phyloP scores from a whole-genome alignment of 2,113 vertebrate genomes.

The Tamias sibiricus region DNA sequence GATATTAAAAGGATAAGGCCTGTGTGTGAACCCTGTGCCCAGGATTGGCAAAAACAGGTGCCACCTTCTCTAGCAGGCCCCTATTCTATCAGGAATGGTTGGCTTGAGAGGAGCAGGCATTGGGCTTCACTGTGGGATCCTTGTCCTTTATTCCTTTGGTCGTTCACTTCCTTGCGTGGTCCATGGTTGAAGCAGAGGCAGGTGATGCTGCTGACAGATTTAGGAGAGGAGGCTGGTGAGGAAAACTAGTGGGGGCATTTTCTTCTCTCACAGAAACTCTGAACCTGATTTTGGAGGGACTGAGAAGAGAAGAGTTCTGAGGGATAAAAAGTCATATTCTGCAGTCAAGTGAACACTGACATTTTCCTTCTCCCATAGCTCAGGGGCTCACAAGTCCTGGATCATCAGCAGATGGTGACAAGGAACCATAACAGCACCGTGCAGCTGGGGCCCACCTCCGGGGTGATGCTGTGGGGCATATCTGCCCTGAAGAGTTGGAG shows the following conservation, averaged over 20 bases:
- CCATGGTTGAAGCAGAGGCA: neutral
- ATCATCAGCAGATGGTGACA: rapidly evolving
- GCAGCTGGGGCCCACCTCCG: neutral
- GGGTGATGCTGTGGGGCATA: too few species aligned
- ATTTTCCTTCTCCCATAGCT: neutral
- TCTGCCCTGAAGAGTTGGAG: too few species aligned
- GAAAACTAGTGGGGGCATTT: neutral
- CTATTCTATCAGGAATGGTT: neutral
- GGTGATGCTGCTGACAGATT: too few species aligned
- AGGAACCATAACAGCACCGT: neutral
- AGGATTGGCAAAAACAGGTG: neutral
- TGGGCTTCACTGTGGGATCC: neutral
- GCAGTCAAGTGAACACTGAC: neutral
- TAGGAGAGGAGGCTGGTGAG: too few species aligned
- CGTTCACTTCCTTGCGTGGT: rapidly evolving
- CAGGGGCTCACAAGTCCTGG: rapidly evolving
- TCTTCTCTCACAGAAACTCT: neutral
- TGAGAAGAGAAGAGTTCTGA: neutral
- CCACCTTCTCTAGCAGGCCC: neutral
- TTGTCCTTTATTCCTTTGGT: neutral
- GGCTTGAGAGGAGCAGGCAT: too few species aligned
- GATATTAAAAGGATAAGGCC: too few species aligned
- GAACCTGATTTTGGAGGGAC: neutral
- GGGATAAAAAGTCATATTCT: neutral
- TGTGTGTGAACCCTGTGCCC: neutral